Evolutionary conservation across 2,888 invertebrate genomes (phyloP).

Genomic region (Eristalinus aeneus): DNA sequence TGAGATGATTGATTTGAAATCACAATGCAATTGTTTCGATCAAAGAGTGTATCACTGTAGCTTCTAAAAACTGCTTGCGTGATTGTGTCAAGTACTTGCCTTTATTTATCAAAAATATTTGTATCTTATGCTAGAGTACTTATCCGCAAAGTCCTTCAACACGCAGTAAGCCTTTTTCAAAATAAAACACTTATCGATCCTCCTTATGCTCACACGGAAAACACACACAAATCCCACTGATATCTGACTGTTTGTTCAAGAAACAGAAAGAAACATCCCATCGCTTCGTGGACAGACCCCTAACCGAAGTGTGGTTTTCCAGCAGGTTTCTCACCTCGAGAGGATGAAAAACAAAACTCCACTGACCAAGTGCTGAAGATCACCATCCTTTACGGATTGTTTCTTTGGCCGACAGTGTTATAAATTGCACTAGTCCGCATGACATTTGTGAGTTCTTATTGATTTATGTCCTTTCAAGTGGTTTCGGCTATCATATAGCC

Average conservation of each 20-base stretch:
- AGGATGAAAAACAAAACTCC: slow-evolving; percentile 37
- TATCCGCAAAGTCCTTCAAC: slow-evolving; percentile 23
- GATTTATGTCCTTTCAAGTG: slow-evolving; percentile 61
- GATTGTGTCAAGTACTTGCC: neutral
- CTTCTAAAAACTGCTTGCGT: neutral
- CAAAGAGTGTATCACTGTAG: slow-evolving; percentile 1
- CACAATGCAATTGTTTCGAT: slow-evolving; percentile 27
- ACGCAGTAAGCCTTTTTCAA: slow-evolving; percentile 61
- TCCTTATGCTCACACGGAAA: slow-evolving; percentile 38
- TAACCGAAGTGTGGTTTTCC: slow-evolving; percentile 61
- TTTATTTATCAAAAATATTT: slow-evolving; percentile 57
- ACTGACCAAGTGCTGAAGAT: slow-evolving; percentile 14
- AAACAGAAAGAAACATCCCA: slow-evolving; percentile 18
- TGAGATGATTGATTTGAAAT: slow-evolving; percentile 65
- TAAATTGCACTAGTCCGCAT: slow-evolving; percentile 58
- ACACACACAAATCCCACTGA: slow-evolving; percentile 25
- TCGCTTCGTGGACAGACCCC: slow-evolving; percentile 41
- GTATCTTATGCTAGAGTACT: slow-evolving; percentile 1
- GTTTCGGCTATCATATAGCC: slow-evolving; percentile 7
- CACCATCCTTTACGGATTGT: slow-evolving; percentile 19
- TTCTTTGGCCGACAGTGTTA: slow-evolving; percentile 33
- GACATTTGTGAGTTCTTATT: slow-evolving; percentile 64
- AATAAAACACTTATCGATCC: slow-evolving; percentile 58
- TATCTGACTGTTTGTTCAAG: slow-evolving; percentile 17
- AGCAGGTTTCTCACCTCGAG: slow-evolving; percentile 47